phyloP scores from a whole-genome alignment of 2,113 vertebrate genomes.

The Pardalotus punctatus region DNA sequence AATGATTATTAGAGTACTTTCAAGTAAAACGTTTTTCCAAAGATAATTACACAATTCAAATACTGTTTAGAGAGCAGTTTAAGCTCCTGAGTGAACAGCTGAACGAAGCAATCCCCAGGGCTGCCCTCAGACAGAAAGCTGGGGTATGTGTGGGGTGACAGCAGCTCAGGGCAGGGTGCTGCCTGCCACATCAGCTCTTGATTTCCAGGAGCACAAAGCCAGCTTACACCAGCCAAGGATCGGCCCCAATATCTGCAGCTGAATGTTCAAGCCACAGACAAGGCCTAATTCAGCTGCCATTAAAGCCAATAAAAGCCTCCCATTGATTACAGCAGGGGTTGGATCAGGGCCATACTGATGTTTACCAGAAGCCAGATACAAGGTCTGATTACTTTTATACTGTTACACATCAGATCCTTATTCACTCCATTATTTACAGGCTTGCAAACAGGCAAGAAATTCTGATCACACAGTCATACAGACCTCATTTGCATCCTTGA shows the following conservation, averaged over 20 bases:
- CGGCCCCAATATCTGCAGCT: not conserved
- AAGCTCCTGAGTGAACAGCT: not conserved
- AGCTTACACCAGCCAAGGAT: not conserved
- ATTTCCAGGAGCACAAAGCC: not conserved
- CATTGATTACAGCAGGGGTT: not conserved
- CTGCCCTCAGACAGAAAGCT: not conserved
- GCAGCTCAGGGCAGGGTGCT: not conserved
- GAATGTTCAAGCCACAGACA: not conserved
- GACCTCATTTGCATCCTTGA: conserved; percentile 69
- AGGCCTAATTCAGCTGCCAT: conserved; percentile 18
- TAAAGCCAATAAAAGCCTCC: conserved; percentile 18
- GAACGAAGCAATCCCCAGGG: not conserved
- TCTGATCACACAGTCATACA: conserved; percentile 67
- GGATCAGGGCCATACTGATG: not conserved
- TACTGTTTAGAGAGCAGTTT: not conserved
- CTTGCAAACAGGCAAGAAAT: conserved; percentile 68
- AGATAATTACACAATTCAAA: not conserved
- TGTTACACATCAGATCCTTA: conserved; percentile 50
- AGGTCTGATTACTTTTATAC: conserved; percentile 57
- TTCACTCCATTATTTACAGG: conserved; percentile 45
- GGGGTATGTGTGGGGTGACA: not conserved
- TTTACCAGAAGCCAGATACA: conserved; percentile 40
- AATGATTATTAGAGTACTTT: not conserved
- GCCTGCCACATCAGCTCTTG: not conserved
- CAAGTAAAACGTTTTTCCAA: not conserved